A percentile compares a stretch with the other conserved stretches of the same genome.
phyloP scores from a whole-genome alignment of 2,888 invertebrate genomes.

The Leptinotarsa rubiginosa region DNA sequence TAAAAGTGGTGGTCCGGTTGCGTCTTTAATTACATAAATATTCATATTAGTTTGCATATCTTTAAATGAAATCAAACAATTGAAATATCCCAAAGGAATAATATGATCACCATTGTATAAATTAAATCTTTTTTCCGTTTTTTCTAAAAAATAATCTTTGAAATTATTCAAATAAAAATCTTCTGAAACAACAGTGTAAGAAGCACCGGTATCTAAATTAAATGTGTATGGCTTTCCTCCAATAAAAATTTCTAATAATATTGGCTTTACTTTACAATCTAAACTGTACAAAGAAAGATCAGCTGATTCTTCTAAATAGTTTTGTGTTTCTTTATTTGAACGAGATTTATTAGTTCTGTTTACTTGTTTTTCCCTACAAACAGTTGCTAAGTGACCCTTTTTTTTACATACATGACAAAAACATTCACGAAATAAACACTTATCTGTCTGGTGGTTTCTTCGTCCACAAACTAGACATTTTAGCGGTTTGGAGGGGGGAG shows the following conservation, averaged over 20 bases:
- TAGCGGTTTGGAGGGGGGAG: no score
- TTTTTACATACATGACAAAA: no score
- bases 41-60: conserved; percentile 1
- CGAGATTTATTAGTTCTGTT: no score
- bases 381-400: no score
- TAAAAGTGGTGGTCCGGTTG: conserved; percentile 9
- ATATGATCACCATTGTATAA: conserved; percentile 24
- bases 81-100: conserved; percentile 23
- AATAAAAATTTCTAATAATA: conserved; percentile 6
- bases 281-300: conserved; percentile 24
- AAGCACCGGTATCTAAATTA: conserved; percentile 19
- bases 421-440: no score
- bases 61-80: neutral
- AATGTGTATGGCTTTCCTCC: conserved; percentile 9
- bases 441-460: no score
- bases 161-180: conserved; percentile 21
- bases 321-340: no score
- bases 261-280: conserved; percentile 19
- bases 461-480: no score
- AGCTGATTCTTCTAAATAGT: no score
- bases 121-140: conserved; percentile 17
- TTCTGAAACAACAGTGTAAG: conserved; percentile 25
- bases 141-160: neutral
- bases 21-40: conserved; percentile 9
- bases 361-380: no score